phyloP scores from a whole-genome alignment of 2,888 invertebrate genomes.

The Drosophila picticornis region DNA sequence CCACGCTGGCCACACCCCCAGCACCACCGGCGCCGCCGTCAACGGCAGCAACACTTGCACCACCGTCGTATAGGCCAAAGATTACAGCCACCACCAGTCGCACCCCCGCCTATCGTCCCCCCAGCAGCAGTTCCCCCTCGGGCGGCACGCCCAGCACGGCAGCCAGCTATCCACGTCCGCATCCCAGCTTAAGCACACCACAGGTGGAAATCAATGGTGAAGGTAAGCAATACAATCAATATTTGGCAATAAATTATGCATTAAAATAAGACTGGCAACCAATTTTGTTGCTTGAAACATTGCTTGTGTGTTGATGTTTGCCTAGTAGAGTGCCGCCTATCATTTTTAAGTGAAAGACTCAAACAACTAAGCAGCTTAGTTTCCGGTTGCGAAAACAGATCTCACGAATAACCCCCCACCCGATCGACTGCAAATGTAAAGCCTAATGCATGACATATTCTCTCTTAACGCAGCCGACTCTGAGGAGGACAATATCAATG shows the following conservation, averaged over 20 bases:
- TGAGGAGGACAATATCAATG: constrained; percentile 84
- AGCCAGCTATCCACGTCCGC: constrained; percentile 64
- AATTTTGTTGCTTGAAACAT: not conserved
- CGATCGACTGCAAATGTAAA: not conserved
- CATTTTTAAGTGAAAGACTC: not conserved
- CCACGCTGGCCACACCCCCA: constrained; percentile 79
- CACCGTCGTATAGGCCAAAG: constrained; percentile 82
- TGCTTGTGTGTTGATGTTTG: not conserved
- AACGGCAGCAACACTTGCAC: constrained; percentile 46
- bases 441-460: not conserved
- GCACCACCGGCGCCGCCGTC: constrained; percentile 52
- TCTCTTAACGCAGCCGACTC: constrained; percentile 74
- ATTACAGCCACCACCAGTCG: constrained; percentile 80
- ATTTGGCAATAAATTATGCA: not conserved
- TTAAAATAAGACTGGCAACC: not conserved
- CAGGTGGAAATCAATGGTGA: constrained; percentile 83
- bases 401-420: not conserved
- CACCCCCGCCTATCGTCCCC: constrained; percentile 76
- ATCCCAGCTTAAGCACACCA: constrained; percentile 71
- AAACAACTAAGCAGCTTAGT: not conserved
- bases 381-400: not conserved
- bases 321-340: not conserved
- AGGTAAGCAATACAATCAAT: constrained; percentile 56
- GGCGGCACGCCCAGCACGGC: constrained; percentile 66
- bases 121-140: constrained; percentile 39